Evolutionary conservation across 2,797 vertebrate genomes (phyloP).

Genomic region (Botia almorhae): DNA sequence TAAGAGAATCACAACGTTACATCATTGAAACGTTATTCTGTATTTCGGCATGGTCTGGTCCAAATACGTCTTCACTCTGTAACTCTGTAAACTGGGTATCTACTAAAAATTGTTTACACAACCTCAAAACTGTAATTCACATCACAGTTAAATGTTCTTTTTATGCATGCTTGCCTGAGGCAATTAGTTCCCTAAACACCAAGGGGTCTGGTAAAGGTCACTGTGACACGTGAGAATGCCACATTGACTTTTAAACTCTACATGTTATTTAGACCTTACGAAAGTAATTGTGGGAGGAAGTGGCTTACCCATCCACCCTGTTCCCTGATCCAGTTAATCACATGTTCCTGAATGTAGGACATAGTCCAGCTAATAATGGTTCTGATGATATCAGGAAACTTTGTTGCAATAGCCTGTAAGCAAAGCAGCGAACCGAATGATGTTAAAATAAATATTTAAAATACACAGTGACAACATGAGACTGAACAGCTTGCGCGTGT

Average conservation of each 20-base stretch:
- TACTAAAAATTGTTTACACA: no score
- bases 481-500: neutral
- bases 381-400: conserved; percentile 82
- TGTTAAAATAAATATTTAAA: neutral
- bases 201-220: neutral
- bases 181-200: neutral
- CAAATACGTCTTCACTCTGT: no score
- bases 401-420: conserved; percentile 80
- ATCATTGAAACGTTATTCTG: no score
- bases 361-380: conserved; percentile 87
- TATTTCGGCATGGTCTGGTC: no score
- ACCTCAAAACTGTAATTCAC: no score
- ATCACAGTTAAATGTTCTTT: no score
- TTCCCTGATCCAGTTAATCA: conserved; percentile 88
- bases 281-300: neutral
- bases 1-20: no score
- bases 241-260: neutral
- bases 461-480: neutral
- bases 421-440: no score
- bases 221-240: neutral
- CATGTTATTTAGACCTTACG: neutral
- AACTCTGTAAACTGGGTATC: no score
- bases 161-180: no score
- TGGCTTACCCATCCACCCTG: conserved; percentile 89
- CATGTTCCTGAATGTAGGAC: conserved; percentile 83